Conservation (phyloP, 2,113 vertebrate genomes). For the Cichladusa arquata region DNA sequence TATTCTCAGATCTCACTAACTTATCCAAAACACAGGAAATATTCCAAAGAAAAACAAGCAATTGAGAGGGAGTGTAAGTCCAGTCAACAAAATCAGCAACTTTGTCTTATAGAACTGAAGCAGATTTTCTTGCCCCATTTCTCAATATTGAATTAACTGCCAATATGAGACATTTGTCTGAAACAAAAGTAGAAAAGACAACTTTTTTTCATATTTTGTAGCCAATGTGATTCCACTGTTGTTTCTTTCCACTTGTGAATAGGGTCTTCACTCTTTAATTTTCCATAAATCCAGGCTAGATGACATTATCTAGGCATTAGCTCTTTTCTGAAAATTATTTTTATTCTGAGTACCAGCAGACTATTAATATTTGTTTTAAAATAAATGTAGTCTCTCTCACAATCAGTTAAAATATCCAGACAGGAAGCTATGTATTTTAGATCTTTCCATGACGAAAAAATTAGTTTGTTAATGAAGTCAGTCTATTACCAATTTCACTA, state of each 20-base stretch:
- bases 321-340: neutral
- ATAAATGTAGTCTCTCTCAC: neutral
- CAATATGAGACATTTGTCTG: neutral
- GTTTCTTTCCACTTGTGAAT: neutral
- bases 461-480: neutral
- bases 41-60: constrained; percentile 38
- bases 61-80: neutral
- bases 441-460: neutral
- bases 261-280: neutral
- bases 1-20: constrained; percentile 2
- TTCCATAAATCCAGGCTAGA: neutral
- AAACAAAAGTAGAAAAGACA: neutral
- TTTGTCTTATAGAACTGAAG: neutral
- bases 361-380: neutral
- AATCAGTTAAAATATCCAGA: neutral
- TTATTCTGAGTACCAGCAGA: neutral
- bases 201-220: neutral
- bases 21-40: constrained; percentile 30
- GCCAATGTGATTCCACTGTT: neutral
- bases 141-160: neutral
- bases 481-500: neutral
- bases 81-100: neutral
- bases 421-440: neutral
- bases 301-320: neutral
- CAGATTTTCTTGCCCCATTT: neutral